phyloP scores from a whole-genome alignment of 2,113 vertebrate genomes.

The Nannobrachium achirus region DNA sequence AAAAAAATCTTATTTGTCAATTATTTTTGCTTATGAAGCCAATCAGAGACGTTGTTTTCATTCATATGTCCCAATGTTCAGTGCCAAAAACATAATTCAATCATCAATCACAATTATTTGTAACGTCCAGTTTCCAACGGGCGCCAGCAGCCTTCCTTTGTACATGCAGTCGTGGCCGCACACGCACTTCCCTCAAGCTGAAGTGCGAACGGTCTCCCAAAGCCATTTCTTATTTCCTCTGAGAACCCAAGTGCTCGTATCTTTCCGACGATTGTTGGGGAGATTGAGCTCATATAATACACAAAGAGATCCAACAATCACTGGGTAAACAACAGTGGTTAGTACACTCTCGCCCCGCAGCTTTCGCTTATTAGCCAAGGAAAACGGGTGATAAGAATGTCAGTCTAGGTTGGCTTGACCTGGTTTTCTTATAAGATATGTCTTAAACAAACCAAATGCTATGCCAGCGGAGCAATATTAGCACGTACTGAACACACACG shows the following conservation, averaged over 20 bases:
- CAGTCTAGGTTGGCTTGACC: not conserved
- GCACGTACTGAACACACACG: not conserved
- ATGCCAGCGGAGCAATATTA: not conserved
- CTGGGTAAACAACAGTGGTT: conserved; percentile 37
- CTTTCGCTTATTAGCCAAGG: conserved; percentile 2
- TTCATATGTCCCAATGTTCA: no score
- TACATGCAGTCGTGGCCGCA: not conserved
- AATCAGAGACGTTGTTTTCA: no score
- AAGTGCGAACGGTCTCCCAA: conserved; percentile 36
- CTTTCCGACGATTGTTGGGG: conserved; percentile 61
- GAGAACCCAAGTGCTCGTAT: conserved; percentile 40
- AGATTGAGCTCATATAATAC: conserved; percentile 49
- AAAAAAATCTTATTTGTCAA: no score
- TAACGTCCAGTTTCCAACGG: conserved; percentile 11
- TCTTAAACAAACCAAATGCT: not conserved
- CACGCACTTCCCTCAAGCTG: conserved; percentile 27
- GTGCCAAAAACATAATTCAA: no score
- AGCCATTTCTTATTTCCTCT: conserved; percentile 56
- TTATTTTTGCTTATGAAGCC: no score
- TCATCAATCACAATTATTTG: no score
- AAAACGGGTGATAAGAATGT: conserved; percentile 43
- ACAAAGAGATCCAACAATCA: conserved; percentile 37
- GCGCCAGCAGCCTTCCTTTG: conserved; percentile 10
- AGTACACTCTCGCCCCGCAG: conserved; percentile 23
- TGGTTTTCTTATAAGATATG: conserved; percentile 13